Conservation (phyloP, 2,797 vertebrate species). For the Limnodromus scolopaceus region DNA sequence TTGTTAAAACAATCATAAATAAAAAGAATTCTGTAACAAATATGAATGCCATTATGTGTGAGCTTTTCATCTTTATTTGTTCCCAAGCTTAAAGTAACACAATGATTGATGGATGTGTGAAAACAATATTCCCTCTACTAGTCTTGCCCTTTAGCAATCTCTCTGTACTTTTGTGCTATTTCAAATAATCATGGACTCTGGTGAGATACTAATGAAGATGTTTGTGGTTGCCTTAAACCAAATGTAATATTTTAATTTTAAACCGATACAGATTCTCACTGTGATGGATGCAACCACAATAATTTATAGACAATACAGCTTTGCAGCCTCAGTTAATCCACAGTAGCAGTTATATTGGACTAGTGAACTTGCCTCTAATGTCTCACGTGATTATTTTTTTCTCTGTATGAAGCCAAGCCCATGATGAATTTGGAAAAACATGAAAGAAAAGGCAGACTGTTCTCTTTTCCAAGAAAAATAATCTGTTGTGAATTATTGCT, state of each 20-base stretch:
- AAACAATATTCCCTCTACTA: slow-evolving; percentile 18
- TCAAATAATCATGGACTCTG: neutral
- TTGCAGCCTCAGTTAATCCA: neutral
- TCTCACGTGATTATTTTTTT: neutral
- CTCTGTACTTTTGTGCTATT: neutral
- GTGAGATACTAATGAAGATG: neutral
- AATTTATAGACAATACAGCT: neutral
- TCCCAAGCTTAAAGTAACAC: neutral
- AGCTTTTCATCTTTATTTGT: slow-evolving; percentile 27
- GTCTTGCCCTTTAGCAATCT: slow-evolving; percentile 18
- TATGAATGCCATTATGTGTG: neutral
- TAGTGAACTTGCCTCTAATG: neutral
- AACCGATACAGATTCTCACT: neutral
- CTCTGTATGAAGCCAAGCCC: neutral
- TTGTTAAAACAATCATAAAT: neutral
- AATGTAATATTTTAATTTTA: neutral
- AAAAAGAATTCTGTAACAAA: neutral
- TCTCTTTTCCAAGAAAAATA: neutral
- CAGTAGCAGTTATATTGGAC: neutral
- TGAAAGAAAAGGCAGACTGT: neutral
- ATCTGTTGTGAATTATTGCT: neutral
- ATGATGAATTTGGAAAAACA: neutral
- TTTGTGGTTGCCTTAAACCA: neutral
- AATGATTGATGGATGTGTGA: slow-evolving; percentile 6
- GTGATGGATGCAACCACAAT: neutral